Evolutionary conservation across 1,140 invertebrate species (phyloP).

Genomic region (Drosophila guanche): DNA sequence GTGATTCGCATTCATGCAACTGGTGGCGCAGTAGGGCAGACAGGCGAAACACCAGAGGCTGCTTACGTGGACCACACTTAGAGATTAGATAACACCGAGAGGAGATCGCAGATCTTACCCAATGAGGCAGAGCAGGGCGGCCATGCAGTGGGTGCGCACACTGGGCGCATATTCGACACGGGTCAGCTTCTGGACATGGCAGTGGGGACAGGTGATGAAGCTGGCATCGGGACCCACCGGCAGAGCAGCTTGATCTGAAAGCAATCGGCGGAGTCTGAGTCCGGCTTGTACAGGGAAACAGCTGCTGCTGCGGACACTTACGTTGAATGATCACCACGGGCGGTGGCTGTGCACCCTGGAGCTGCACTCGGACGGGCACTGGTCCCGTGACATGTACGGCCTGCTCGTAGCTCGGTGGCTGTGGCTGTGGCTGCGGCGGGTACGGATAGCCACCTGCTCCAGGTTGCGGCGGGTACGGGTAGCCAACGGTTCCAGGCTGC

Average conservation of each 20-base stretch:
- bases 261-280: not conserved
- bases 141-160: conserved; percentile 86
- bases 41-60: conserved; percentile 86
- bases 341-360: conserved; percentile 24
- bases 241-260: conserved; percentile 53
- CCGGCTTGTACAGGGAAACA: not conserved
- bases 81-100: conserved; percentile 37
- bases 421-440: conserved; percentile 32
- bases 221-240: conserved; percentile 84
- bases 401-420: conserved; percentile 71
- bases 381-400: conserved; percentile 54
- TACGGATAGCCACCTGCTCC: conserved; percentile 30
- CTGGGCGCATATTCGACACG: conserved; percentile 84
- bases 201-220: conserved; percentile 85
- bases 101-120: conserved; percentile 82
- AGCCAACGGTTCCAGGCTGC: conserved; percentile 10
- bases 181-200: conserved; percentile 84
- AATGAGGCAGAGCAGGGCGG: conserved; percentile 85
- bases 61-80: conserved; percentile 2
- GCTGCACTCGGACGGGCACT: conserved; percentile 9
- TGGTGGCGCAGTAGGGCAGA: conserved; percentile 87
- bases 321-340: conserved; percentile 76
- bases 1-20: conserved; percentile 87
- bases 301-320: conserved; percentile 31
- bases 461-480: conserved; percentile 27